Conservation (phyloP, 2,113 vertebrate species). For the Hiodon alosoides region DNA sequence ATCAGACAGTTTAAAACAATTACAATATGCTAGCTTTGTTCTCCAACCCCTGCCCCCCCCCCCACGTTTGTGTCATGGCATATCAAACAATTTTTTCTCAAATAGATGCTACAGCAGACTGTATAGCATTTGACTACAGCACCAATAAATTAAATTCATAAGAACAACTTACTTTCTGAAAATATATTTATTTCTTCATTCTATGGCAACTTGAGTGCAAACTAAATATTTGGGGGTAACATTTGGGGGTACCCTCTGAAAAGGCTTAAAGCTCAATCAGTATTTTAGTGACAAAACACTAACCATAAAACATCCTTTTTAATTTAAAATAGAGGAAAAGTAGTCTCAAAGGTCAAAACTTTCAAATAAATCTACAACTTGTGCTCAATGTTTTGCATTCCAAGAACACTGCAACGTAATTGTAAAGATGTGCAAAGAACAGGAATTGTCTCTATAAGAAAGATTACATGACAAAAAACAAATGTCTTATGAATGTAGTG, state of each 20-base stretch:
- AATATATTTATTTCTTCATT: conserved; percentile 15
- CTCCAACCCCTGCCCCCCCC: not conserved
- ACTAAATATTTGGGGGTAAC: conserved; percentile 11
- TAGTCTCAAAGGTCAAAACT: not conserved
- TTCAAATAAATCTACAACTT: conserved; percentile 7
- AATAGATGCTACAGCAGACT: not conserved
- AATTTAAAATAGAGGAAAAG: not conserved
- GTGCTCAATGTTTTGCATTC: conserved; percentile 22
- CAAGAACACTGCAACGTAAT: conserved; percentile 5
- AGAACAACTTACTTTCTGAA: conserved; percentile 1
- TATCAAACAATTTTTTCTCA: not conserved
- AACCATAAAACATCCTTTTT: not conserved
- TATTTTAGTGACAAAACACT: not conserved
- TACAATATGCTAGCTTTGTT: not conserved
- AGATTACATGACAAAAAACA: conserved; percentile 15
- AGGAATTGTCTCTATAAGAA: conserved; percentile 1
- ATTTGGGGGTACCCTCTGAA: not conserved
- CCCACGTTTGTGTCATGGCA: not conserved
- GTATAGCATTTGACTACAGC: conserved; percentile 7
- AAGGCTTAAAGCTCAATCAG: not conserved
- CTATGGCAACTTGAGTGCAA: conserved; percentile 22
- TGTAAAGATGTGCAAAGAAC: conserved; percentile 1
- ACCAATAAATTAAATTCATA: conserved; percentile 16
- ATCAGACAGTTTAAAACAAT: conserved; percentile 12
- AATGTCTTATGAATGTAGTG: conserved; percentile 4